Evolutionary conservation across 2,113 vertebrate species (phyloP), one percentile per base, ranked within the genome.

Genomic region (Potamarius usumacintae): DNA sequence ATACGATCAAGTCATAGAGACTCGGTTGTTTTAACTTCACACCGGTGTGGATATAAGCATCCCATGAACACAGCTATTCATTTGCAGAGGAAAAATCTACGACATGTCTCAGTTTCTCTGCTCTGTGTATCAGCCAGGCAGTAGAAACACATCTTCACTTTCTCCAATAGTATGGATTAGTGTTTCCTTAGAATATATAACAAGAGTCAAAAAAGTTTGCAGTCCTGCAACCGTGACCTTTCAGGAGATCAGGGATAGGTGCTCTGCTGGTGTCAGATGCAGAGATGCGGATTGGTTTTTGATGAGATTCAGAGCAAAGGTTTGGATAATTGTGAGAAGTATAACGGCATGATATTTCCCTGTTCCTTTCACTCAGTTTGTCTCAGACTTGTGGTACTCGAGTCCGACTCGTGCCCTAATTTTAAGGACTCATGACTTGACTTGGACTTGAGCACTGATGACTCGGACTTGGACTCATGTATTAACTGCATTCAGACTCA

Each of bases 301-400:
- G n/a, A 27, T 60, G 74, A 69, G 74, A 84, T 80, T 22, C 58
- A 89, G 85, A 82, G 52, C 85, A 72, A 90, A 86, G 60, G 81
- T 9, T 87, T 58, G 63, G 52, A 86, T 82, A 76, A 58, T 78
- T 90, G 67, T 89, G 34, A 84, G 80, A 86, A 77, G 53, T 83
- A 88, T 82, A 89, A 85, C 74, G 50, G 85, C 58, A 88, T 60
- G 72, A 86, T 53, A 77, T 89, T 85, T 89, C 42, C 25, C 48
- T 22, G 27, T 76, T 83, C 52, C 76, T 60, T 72, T 85, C 62
- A 65, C 42, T 78, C 58, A 88, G 89, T 90, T 12, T 57, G 12
- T 57, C 55, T 57, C 42, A 42, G 42, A 3, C 42, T 42, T 42
- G 42, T 42, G 4, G 42, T 42, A 42, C 42, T 42, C 42, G 42